phyloP scores from a whole-genome alignment of 2,888 invertebrate genomes.

The Parapristionchus giblindavisi region DNA sequence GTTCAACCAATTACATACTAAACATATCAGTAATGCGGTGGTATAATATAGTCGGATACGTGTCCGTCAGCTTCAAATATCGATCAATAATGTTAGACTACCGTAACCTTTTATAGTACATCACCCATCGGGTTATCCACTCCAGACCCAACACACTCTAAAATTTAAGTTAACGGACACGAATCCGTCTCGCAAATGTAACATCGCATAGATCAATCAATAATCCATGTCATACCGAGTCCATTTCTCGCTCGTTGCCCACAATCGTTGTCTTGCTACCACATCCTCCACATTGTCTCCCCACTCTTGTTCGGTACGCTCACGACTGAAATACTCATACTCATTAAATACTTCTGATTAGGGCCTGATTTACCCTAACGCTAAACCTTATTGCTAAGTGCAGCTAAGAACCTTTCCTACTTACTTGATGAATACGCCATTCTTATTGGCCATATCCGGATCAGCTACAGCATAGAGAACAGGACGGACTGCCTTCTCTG shows the following conservation, averaged over 20 bases:
- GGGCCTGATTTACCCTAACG: neutral
- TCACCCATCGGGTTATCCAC: too few species aligned
- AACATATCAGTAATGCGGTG: too few species aligned
- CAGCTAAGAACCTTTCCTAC: conserved; percentile 35
- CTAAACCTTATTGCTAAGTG: neutral
- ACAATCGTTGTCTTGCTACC: conserved; percentile 53
- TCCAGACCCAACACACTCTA: too few species aligned
- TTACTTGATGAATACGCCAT: conserved; percentile 63
- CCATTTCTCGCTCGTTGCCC: conserved; percentile 58
- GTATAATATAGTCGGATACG: too few species aligned
- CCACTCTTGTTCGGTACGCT: conserved; percentile 57
- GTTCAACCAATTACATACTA: too few species aligned
- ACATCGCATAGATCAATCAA: too few species aligned
- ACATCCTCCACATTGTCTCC: conserved; percentile 55
- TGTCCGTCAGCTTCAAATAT: too few species aligned
- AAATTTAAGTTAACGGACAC: too few species aligned
- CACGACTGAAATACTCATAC: conserved; percentile 63
- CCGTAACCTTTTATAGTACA: too few species aligned
- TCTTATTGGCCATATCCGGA: conserved; percentile 51
- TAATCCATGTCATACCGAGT: too few species aligned
- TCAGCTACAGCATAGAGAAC: conserved; percentile 65
- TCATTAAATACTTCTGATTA: neutral
- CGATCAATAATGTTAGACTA: too few species aligned
- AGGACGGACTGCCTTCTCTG: conserved; percentile 63
- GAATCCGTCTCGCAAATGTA: too few species aligned